Conservation (phyloP, 92 coral and sea anemone genomes). For the Paragorgia papillata region DNA sequence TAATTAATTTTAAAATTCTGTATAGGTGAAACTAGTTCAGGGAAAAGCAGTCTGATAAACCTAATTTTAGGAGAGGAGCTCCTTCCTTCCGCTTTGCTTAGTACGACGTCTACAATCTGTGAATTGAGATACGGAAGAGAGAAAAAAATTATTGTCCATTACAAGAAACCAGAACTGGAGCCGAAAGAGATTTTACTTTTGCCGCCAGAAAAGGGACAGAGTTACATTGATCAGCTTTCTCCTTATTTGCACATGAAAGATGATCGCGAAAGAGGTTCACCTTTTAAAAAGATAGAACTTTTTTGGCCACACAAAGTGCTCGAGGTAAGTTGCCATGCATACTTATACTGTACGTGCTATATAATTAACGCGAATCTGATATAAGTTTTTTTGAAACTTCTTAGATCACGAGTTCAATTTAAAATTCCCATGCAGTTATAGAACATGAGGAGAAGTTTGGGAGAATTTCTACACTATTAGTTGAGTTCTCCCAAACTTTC, state of each 20-base stretch:
- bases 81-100: slow-evolving; percentile 50
- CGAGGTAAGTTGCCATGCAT: slow-evolving; percentile 40
- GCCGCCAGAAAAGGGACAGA: background rate
- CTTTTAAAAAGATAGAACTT: slow-evolving; percentile 46
- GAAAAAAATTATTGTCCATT: slow-evolving; percentile 43
- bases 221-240: slow-evolving; percentile 50
- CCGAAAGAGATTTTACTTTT: background rate
- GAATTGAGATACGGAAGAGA: slow-evolving; percentile 47
- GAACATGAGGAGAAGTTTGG: no score
- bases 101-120: slow-evolving; percentile 59
- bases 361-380: no score
- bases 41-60: slow-evolving; percentile 61
- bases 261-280: slow-evolving; percentile 45
- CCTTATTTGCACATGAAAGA: slow-evolving; percentile 36
- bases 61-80: slow-evolving; percentile 60
- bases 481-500: no score
- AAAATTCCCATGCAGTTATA: no score
- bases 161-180: background rate
- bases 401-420: no score
- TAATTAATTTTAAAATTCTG: background rate
- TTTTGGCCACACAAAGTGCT: slow-evolving; percentile 61
- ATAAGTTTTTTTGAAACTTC: no score
- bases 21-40: slow-evolving; percentile 57
- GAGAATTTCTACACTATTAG: no score
- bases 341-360: no score